Base-by-base conservation (phyloP, 2,797 vertebrate genomes). In the Pygocentrus nattereri region DNA sequence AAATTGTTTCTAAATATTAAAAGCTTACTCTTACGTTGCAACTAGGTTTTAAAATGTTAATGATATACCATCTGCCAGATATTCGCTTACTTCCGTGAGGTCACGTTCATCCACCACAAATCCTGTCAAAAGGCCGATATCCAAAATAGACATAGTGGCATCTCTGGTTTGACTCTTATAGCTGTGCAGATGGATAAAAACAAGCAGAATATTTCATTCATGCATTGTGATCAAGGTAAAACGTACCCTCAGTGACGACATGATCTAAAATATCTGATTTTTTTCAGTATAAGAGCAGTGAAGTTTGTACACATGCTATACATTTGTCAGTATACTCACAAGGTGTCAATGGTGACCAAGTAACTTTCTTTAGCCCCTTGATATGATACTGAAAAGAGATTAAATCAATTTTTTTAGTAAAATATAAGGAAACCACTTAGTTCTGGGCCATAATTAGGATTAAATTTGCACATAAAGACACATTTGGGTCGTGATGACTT, bases 111-210 rank as follows among this genome's bases (percentile, higher is more conserved):
- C 91, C 0, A 88, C 90, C 0, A 77, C 74, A 74, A 95, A 97
- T 25, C 97, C 97, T 0, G 96, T 97, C 68, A 96, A 91, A 90
- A 97, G 90, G 74, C 96, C 94, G 58, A 98, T 85, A 0, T n/a
- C n/a, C n/a, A n/a, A n/a, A n/a, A n/a, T n/a, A n/a, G n/a, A n/a
- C n/a, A n/a, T n/a, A n/a, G n/a, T 97, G 47, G 95, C 92, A 84
- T 95, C 93, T 0, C 31, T 80, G 0, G 78, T 0, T 0, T n/a
- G 85, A 78, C 87, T 23, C 79, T 86, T 89, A 84, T 88, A 92
- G 62, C 95, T 96, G 79, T 2, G 54, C 12, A 79, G 15, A 82
- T 16, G 7, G 8, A 5, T 49, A 2, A 19, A 50, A 27, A 72
- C n/a, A n/a, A n/a, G n/a, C n/a, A n/a, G n/a, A 21, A 27, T n/a